Percentiles rank a stretch among this genome's conserved stretches.
These are phyloP conservation scores for Anguilla megastoma DNA, from an alignment of 2,797 vertebrate genomes.

Conservation along the genomic window DNA sequence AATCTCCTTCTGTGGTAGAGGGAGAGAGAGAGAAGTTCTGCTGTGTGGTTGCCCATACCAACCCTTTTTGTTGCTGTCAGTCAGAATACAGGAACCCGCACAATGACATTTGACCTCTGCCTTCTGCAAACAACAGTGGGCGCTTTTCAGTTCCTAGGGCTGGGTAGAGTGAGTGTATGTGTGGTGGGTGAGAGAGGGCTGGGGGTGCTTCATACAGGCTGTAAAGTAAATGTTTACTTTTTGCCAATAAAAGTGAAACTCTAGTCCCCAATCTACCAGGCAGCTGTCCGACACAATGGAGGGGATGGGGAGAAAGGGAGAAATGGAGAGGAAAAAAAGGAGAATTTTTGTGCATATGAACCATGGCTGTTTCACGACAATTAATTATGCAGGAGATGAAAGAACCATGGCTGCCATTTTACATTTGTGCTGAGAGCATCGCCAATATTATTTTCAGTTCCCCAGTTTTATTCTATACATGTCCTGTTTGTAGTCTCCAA, in stretches of 20 bases:
- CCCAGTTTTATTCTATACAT: not conserved
- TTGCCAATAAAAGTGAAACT: constrained; percentile 43
- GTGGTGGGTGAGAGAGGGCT: constrained; percentile 20
- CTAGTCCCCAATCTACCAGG: constrained; percentile 28
- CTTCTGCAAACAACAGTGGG: constrained; percentile 29
- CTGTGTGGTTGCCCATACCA: constrained; percentile 34
- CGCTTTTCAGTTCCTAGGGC: constrained; percentile 23
- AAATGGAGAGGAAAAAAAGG: not conserved
- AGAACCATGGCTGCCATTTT: constrained; percentile 31
- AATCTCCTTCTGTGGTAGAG: constrained; percentile 8
- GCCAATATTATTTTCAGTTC: constrained; percentile 16
- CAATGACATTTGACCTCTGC: constrained; percentile 41
- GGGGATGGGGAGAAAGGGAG: constrained; percentile 27
- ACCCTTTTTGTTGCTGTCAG: constrained; percentile 36
- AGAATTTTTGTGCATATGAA: constrained; percentile 9
- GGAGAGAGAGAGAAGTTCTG: not conserved
- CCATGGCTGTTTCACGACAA: constrained; percentile 9
- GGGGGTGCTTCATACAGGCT: constrained; percentile 32
- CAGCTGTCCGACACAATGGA: constrained; percentile 35
- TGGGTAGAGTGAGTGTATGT: constrained; percentile 26
- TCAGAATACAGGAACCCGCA: constrained; percentile 37
- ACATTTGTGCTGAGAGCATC: constrained; percentile 32
- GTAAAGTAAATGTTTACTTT: constrained; percentile 41
- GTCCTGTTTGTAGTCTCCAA: not conserved
- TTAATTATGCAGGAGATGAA: constrained; percentile 32